Evolutionary conservation across 2,113 vertebrate species (phyloP).

Genomic region (Genyomyrus donnyi): DNA sequence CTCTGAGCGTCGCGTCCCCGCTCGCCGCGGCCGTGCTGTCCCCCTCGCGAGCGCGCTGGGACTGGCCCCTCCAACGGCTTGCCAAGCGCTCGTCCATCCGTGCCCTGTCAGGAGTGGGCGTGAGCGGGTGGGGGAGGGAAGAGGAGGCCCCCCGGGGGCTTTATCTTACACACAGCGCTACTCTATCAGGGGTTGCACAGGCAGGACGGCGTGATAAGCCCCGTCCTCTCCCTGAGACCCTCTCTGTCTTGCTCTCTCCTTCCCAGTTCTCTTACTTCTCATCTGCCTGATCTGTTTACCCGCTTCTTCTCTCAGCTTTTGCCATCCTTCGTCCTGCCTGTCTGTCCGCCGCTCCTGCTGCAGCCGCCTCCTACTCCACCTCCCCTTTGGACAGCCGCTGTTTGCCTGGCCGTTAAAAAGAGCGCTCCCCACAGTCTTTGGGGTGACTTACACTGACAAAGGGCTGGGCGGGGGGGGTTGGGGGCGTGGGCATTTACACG

Average conservation of each 20-base stretch:
- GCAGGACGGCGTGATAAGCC: conserved; percentile 41
- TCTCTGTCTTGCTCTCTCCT: conserved; percentile 10
- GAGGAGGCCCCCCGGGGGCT: conserved; percentile 47
- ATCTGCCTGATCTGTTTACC: neutral
- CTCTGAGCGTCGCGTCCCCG: conserved; percentile 31
- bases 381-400: conserved; percentile 41
- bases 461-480: conserved; percentile 34
- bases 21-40: conserved; percentile 48
- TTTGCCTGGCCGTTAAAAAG: conserved; percentile 48
- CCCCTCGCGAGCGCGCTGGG: conserved; percentile 41
- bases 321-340: neutral
- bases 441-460: conserved; percentile 70
- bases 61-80: conserved; percentile 45
- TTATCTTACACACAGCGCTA: conserved; percentile 64
- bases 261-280: conserved; percentile 2
- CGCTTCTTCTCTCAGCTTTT: neutral
- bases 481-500: conserved; percentile 36
- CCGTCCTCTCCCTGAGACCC: conserved; percentile 18
- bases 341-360: conserved; percentile 23
- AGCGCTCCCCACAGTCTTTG: conserved; percentile 51
- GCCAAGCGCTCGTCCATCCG: conserved; percentile 37
- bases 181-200: conserved; percentile 61
- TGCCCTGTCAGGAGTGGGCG: conserved; percentile 45
- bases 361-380: conserved; percentile 36
- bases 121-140: conserved; percentile 39